Conservation (phyloP, 2,113 vertebrate genomes). For the Rutilus rutilus region DNA sequence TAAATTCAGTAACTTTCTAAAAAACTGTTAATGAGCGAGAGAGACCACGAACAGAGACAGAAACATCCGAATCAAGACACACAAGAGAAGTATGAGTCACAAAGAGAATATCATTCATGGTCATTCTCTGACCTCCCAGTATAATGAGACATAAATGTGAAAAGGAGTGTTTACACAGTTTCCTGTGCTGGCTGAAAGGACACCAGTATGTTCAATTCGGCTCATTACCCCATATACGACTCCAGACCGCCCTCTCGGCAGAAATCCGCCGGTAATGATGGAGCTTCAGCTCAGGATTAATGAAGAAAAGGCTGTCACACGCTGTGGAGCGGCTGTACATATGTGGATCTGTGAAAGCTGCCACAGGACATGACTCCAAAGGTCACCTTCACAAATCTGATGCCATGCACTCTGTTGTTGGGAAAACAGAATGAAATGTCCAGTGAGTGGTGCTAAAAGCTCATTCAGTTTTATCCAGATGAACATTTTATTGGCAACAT, state of each 20-base stretch:
- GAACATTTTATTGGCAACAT: too few relatives aligned
- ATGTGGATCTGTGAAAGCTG: constrained; percentile 10
- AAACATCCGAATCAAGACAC: not conserved
- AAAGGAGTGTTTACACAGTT: constrained; percentile 55
- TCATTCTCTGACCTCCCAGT: constrained; percentile 61
- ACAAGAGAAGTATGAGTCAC: not conserved
- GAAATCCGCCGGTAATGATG: constrained; percentile 5
- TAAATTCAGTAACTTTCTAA: not conserved
- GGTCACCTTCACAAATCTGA: constrained; percentile 17
- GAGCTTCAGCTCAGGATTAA: constrained; percentile 11
- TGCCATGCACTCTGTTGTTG: constrained; percentile 3
- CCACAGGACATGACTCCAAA: constrained; percentile 5
- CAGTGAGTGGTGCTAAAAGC: too few relatives aligned
- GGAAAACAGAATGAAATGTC: not conserved
- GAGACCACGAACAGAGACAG: not conserved
- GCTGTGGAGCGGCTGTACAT: constrained; percentile 5
- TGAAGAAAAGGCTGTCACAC: constrained; percentile 8
- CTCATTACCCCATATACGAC: constrained; percentile 37
- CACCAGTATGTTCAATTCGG: constrained; percentile 59
- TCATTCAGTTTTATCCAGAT: too few relatives aligned
- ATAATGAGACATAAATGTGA: constrained; percentile 69
- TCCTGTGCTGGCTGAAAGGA: constrained; percentile 58
- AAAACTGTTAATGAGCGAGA: not conserved
- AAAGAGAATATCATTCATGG: constrained; percentile 24
- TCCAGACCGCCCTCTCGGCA: not conserved